These are phyloP conservation scores for Emydoidea blandingii DNA, from an alignment of 2,797 vertebrate genomes.

Conservation along the genomic window DNA sequence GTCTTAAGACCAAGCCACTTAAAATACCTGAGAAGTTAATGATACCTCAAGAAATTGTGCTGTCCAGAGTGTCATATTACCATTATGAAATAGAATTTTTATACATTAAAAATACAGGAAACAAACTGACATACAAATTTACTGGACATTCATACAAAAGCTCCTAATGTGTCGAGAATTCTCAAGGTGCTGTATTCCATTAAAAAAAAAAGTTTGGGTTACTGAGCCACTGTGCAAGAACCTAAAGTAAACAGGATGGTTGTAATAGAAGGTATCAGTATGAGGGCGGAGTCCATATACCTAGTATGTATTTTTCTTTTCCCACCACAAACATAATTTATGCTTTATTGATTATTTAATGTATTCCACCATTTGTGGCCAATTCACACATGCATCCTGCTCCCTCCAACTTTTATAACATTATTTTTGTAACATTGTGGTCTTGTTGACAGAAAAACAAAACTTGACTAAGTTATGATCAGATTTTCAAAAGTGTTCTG, in stretches of 20 bases:
- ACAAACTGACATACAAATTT: not conserved
- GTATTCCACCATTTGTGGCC: rapidly evolving
- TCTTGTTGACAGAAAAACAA: not conserved
- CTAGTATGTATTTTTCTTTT: not conserved
- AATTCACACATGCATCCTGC: not conserved
- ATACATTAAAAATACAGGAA: not conserved
- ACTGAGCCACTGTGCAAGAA: not conserved
- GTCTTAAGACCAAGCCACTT: not conserved
- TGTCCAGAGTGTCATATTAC: not conserved
- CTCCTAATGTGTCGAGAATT: not conserved
- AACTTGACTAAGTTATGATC: not conserved
- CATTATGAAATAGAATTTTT: not conserved
- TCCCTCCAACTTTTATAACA: not conserved
- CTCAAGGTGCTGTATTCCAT: not conserved
- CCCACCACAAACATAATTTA: not conserved
- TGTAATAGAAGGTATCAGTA: not conserved
- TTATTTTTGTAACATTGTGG: not conserved
- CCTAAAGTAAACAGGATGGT: not conserved
- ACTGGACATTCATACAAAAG: not conserved
- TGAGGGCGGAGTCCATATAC: not conserved
- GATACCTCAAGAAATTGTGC: not conserved
- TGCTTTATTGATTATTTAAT: conserved; percentile 2
- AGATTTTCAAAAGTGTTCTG: not conserved
- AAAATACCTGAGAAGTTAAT: not conserved
- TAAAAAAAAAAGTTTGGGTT: not conserved